Evolutionary conservation across 2,797 vertebrate species (phyloP).

Genomic region (Microctenopoma stevenorrisi): DNA sequence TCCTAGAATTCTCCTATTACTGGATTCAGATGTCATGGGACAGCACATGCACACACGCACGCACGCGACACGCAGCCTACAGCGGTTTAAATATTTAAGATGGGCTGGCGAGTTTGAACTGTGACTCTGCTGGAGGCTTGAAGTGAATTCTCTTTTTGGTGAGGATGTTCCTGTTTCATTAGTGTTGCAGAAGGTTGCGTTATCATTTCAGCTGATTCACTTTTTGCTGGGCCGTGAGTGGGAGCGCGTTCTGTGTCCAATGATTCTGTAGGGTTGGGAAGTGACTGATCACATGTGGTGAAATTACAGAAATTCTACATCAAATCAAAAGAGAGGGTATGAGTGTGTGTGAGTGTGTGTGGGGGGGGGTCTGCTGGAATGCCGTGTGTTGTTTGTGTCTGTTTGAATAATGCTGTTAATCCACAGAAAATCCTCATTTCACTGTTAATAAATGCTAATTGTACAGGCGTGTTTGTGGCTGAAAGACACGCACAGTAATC

Average conservation of each 20-base stretch:
- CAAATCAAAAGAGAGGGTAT: background rate
- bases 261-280: background rate
- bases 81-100: too few relatives aligned
- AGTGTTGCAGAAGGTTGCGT: constrained; percentile 60
- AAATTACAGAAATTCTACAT: background rate
- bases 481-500: constrained; percentile 11
- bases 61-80: too few relatives aligned
- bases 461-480: constrained; percentile 25
- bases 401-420: constrained; percentile 40
- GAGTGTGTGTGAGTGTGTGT: too few relatives aligned
- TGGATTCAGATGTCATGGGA: too few relatives aligned
- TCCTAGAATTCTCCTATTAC: too few relatives aligned
- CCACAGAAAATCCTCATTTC: constrained; percentile 35
- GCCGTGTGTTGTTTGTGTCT: constrained; percentile 30
- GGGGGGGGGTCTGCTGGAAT: background rate
- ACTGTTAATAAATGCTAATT: constrained; percentile 42
- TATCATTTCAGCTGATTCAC: constrained; percentile 11
- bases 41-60: too few relatives aligned
- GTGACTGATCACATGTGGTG: constrained; percentile 11
- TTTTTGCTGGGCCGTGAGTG: constrained; percentile 33
- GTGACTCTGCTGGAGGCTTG: constrained; percentile 21
- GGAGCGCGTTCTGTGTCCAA: constrained; percentile 71
- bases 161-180: background rate
- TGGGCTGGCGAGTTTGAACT: background rate
- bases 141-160: background rate